A percentile compares a stretch with the other conserved stretches of the same genome.
Conservation (phyloP, 2,888 invertebrate genomes). For the Ptilodon capucinus region DNA sequence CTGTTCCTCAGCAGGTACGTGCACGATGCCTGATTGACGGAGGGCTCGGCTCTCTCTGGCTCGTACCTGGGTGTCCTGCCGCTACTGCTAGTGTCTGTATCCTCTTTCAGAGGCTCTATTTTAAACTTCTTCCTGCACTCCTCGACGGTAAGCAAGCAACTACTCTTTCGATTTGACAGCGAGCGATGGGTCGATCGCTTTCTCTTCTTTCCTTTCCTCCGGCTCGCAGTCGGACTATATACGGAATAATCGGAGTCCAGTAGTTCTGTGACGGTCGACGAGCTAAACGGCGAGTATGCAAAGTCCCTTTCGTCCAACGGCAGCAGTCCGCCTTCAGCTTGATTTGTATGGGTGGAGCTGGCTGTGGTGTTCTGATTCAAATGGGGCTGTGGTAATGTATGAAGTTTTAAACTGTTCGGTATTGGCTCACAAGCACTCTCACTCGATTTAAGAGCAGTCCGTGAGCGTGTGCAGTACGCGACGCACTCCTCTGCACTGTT, state of each 20-base stretch:
- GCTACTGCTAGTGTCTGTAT: constrained; percentile 47
- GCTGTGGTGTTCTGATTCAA: constrained; percentile 50
- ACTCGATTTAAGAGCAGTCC: constrained; percentile 71
- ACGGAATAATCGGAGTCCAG: constrained; percentile 77
- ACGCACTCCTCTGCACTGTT: constrained; percentile 68
- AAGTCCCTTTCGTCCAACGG: constrained; percentile 79
- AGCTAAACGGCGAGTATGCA: constrained; percentile 78
- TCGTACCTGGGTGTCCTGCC: constrained; percentile 53
- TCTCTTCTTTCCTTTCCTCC: constrained; percentile 74
- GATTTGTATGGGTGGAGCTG: constrained; percentile 49
- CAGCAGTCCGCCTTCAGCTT: constrained; percentile 69
- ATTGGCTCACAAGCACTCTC: constrained; percentile 71
- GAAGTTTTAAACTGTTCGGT: constrained; percentile 48
- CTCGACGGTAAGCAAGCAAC: constrained; percentile 59
- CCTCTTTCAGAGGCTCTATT: constrained; percentile 73
- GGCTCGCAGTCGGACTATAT: constrained; percentile 70
- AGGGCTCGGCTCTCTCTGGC: constrained; percentile 52
- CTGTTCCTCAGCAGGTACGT: constrained; percentile 61
- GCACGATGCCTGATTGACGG: constrained; percentile 45
- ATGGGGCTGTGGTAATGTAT: constrained; percentile 44
- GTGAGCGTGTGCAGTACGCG: constrained; percentile 76
- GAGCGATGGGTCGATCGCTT: constrained; percentile 72
- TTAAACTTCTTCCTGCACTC: constrained; percentile 77
- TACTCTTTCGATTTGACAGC: constrained; percentile 65
- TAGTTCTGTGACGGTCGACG: constrained; percentile 75